phyloP scores from a whole-genome alignment of 2,113 vertebrate species.

The Anoura caudifer region DNA sequence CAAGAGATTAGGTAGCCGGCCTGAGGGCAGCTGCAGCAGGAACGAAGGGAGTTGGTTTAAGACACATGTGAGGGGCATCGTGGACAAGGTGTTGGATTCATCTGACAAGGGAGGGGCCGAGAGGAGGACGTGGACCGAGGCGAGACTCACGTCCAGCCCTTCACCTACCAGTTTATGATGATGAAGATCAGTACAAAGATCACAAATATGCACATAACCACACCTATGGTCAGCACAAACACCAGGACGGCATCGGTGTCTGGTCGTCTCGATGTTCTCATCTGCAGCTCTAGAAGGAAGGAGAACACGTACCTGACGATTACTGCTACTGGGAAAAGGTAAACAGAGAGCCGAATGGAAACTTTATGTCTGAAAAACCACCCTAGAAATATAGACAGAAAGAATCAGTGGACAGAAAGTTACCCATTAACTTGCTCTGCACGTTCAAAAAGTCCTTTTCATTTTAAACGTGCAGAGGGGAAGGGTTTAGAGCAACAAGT shows the following conservation, averaged over 20 bases:
- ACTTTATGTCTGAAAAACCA: slow-evolving; percentile 22
- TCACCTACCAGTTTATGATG: slow-evolving; percentile 73
- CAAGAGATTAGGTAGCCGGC: background rate
- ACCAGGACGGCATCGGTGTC: slow-evolving; percentile 55
- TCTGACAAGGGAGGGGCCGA: background rate
- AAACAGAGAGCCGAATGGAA: background rate
- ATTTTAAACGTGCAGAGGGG: too few relatives aligned
- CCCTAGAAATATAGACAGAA: slow-evolving; percentile 27
- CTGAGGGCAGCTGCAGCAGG: background rate
- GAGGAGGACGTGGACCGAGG: background rate
- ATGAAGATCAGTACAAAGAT: slow-evolving; percentile 75
- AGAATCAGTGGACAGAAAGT: background rate
- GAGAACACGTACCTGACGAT: slow-evolving; percentile 4
- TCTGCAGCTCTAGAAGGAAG: slow-evolving; percentile 59
- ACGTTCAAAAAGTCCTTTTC: background rate
- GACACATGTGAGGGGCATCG: background rate
- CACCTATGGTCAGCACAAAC: slow-evolving; percentile 68
- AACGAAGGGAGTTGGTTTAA: background rate
- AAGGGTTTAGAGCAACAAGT: too few relatives aligned
- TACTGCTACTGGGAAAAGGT: background rate
- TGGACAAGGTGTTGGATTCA: background rate
- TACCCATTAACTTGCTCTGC: background rate
- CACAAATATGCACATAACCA: slow-evolving; percentile 62
- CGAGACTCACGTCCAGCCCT: background rate
- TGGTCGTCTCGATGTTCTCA: background rate